Percentiles rank a stretch among this genome's conserved stretches.
Evolutionary conservation across 2,888 invertebrate species (phyloP).

Genomic region (Nomada ruficornis): DNA sequence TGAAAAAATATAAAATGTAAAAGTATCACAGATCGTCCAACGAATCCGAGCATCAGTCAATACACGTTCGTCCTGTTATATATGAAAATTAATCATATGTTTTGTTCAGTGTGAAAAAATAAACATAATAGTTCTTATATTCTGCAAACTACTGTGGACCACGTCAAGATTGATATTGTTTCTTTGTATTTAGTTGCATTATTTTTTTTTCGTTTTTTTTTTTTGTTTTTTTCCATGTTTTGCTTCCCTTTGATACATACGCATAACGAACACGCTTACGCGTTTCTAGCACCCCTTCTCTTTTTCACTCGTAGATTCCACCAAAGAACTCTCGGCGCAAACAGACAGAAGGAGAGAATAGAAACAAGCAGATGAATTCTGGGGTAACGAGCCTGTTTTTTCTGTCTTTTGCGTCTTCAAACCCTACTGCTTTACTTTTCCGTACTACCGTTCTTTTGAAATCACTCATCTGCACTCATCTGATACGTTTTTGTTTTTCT

Average conservation of each 20-base stretch:
- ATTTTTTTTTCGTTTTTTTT: slow-evolving; percentile 62
- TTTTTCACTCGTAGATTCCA: slow-evolving; percentile 19
- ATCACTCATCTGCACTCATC: slow-evolving; percentile 4
- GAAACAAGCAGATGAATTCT: slow-evolving; percentile 47
- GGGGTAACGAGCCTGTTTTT: slow-evolving; percentile 21
- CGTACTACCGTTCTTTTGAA: neutral
- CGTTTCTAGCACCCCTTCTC: slow-evolving; percentile 15
- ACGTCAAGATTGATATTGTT: slow-evolving; percentile 76
- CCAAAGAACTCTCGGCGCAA: slow-evolving; percentile 46
- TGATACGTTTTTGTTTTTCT: neutral
- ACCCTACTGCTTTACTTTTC: neutral
- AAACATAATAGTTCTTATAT: slow-evolving; percentile 76
- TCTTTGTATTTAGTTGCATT: slow-evolving; percentile 61
- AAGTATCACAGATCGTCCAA: slow-evolving; percentile 30
- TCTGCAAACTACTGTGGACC: slow-evolving; percentile 82
- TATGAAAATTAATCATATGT: slow-evolving; percentile 72
- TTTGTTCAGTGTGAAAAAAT: slow-evolving; percentile 77
- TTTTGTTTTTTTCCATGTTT: slow-evolving; percentile 41
- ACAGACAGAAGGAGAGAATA: slow-evolving; percentile 41
- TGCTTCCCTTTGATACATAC: slow-evolving; percentile 46
- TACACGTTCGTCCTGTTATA: slow-evolving; percentile 57
- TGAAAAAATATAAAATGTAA: slow-evolving; percentile 17
- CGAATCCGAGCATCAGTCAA: slow-evolving; percentile 40
- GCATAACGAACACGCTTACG: neutral
- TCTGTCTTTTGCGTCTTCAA: neutral